These are phyloP conservation scores for Polymixis lichenea DNA, from an alignment of 2,888 invertebrate species.

Conservation along the genomic window DNA sequence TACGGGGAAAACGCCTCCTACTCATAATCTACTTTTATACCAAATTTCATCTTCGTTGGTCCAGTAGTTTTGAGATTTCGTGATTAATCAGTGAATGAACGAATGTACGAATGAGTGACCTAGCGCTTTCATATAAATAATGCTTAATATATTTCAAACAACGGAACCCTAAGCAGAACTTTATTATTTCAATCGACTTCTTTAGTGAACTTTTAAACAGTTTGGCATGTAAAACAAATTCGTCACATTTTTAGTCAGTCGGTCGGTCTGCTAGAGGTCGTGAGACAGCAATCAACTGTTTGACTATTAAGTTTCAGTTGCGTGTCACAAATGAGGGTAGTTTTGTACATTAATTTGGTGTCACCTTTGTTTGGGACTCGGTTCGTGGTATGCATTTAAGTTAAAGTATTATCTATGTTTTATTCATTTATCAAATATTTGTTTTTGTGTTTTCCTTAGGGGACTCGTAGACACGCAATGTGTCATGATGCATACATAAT, in stretches of 20 bases:
- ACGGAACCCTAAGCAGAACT: too few species aligned
- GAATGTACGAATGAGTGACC: too few species aligned
- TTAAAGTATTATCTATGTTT: not conserved
- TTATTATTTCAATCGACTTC: too few species aligned
- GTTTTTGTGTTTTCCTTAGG: constrained; percentile 28
- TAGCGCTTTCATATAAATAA: too few species aligned
- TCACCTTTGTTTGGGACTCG: constrained; percentile 20
- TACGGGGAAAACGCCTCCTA: too few species aligned
- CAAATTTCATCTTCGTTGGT: too few species aligned
- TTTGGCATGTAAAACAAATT: constrained; percentile 19
- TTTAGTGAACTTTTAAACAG: not conserved
- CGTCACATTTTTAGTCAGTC: not conserved
- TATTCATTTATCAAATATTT: constrained; percentile 37
- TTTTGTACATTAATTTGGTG: constrained; percentile 26
- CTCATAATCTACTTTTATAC: too few species aligned
- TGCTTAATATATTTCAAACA: not conserved
- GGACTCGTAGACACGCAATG: constrained; percentile 25
- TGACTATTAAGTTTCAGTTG: constrained; percentile 21
- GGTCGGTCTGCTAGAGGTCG: constrained; percentile 26
- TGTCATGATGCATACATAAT: not conserved
- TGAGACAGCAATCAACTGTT: constrained; percentile 18
- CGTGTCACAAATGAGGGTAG: constrained; percentile 44
- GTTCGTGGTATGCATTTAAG: constrained; percentile 15
- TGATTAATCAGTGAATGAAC: too few species aligned
- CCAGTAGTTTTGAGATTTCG: too few species aligned